phyloP scores from a whole-genome alignment of 2,888 invertebrate genomes.

The Loripinus fragilis region DNA sequence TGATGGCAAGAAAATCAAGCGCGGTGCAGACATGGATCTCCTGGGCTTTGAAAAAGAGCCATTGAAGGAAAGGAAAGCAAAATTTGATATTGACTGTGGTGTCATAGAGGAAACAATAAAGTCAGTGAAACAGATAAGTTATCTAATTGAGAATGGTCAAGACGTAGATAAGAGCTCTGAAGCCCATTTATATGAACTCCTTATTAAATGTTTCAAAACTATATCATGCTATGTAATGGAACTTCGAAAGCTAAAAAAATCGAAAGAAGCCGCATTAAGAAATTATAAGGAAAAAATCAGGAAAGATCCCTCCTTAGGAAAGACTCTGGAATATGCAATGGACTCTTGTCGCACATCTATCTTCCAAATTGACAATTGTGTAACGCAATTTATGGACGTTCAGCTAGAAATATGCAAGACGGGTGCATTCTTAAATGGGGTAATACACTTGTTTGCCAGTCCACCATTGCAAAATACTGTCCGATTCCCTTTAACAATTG shows the following conservation, averaged over 20 bases:
- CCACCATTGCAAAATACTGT: too few species aligned
- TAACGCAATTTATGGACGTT: neutral
- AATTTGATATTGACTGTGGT: neutral
- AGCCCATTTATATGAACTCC: neutral
- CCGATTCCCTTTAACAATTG: neutral
- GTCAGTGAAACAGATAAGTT: neutral
- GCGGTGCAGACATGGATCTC: too few species aligned
- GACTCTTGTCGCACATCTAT: constrained; percentile 22
- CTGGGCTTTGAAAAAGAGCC: too few species aligned
- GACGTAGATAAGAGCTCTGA: neutral
- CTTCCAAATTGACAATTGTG: constrained; percentile 12
- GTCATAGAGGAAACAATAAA: neutral
- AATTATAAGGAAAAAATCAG: constrained; percentile 29
- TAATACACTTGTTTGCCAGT: neutral
- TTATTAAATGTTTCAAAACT: constrained; percentile 16
- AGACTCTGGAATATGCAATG: constrained; percentile 24
- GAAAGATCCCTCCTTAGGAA: constrained; percentile 20
- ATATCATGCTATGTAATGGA: constrained; percentile 11
- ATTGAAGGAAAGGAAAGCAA: neutral
- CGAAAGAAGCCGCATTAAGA: constrained; percentile 1
- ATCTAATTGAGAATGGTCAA: neutral
- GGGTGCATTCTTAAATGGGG: constrained; percentile 17
- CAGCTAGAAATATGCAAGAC: constrained; percentile 9
- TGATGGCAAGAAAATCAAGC: too few species aligned
- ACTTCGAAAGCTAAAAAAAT: neutral